Evolutionary conservation across 2,797 vertebrate genomes (phyloP).

Genomic region (Macropodus opercularis): DNA sequence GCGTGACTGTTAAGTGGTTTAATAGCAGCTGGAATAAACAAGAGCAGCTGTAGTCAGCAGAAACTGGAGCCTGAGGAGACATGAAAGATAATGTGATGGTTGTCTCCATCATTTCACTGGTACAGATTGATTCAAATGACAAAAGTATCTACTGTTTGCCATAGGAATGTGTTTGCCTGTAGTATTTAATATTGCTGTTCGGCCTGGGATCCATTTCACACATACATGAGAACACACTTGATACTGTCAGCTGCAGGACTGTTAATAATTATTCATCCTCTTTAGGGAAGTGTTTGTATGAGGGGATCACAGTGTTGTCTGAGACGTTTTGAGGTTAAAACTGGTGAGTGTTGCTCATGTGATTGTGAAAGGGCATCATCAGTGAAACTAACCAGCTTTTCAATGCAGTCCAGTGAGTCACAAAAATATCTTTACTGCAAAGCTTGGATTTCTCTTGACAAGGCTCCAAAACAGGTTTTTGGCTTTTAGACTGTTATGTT

Average conservation of each 20-base stretch:
- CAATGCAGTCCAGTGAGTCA: no score
- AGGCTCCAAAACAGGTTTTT: conserved; percentile 9
- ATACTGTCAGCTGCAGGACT: not conserved
- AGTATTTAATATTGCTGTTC: conserved; percentile 13
- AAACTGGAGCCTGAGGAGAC: conserved; percentile 48
- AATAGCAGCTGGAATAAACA: conserved; percentile 52
- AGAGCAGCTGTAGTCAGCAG: conserved; percentile 55
- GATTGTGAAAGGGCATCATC: no score
- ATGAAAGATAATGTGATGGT: conserved; percentile 33
- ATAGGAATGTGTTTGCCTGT: conserved; percentile 16
- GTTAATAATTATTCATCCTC: conserved; percentile 19
- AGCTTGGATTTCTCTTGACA: not conserved
- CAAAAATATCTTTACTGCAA: no score
- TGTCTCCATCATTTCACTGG: conserved; percentile 45
- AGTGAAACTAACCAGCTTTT: no score
- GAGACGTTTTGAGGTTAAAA: not conserved
- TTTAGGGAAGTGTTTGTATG: conserved; percentile 8
- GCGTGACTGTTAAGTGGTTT: conserved; percentile 48
- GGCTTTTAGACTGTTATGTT: not conserved
- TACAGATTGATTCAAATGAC: conserved; percentile 26
- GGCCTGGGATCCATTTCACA: conserved; percentile 8
- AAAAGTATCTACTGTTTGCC: conserved; percentile 21
- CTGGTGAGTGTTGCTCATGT: no score
- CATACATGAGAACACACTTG: conserved; percentile 17
- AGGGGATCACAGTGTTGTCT: not conserved